Conservation (phyloP, 1,140 invertebrate genomes). For the Oncopodura yosiiana region DNA sequence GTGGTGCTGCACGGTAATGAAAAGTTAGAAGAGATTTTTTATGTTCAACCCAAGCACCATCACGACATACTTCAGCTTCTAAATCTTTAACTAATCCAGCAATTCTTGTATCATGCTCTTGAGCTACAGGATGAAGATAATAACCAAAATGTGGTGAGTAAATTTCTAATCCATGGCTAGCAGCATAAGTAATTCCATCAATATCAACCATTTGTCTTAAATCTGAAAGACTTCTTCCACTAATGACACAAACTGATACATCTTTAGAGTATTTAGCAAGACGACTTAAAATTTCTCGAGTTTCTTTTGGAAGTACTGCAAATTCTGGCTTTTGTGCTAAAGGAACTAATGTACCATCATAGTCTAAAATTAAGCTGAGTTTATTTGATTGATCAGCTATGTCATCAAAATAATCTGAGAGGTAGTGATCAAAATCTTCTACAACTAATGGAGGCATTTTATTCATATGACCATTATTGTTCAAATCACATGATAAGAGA, state of each 20-base stretch:
- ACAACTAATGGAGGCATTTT: conserved; percentile 36
- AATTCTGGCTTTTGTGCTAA: conserved; percentile 42
- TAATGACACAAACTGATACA: conserved; percentile 41
- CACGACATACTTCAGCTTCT: conserved; percentile 37
- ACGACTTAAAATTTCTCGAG: conserved; percentile 37
- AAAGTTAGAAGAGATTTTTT: conserved; percentile 41
- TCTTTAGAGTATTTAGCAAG: conserved; percentile 38
- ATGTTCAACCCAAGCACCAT: conserved; percentile 43
- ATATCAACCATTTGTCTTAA: conserved; percentile 40
- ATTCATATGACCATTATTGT: conserved; percentile 33
- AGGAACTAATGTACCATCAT: conserved; percentile 43
- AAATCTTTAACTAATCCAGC: conserved; percentile 37
- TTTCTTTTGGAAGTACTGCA: conserved; percentile 40
- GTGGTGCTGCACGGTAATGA: conserved; percentile 40
- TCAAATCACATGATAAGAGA: conserved; percentile 34
- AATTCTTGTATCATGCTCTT: conserved; percentile 39
- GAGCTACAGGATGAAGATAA: conserved; percentile 40
- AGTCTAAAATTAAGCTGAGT: conserved; percentile 41
- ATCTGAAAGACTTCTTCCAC: conserved; percentile 40
- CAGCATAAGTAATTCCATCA: conserved; percentile 41
- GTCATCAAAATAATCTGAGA: conserved; percentile 36
- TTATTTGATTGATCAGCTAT: conserved; percentile 35
- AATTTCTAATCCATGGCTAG: conserved; percentile 42
- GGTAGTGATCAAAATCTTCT: conserved; percentile 38
- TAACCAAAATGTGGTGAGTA: conserved; percentile 39